Evolutionary conservation across 2,888 invertebrate species (phyloP), one percentile per base, ranked within the genome.

Genomic region (Melanostoma scalare): DNA sequence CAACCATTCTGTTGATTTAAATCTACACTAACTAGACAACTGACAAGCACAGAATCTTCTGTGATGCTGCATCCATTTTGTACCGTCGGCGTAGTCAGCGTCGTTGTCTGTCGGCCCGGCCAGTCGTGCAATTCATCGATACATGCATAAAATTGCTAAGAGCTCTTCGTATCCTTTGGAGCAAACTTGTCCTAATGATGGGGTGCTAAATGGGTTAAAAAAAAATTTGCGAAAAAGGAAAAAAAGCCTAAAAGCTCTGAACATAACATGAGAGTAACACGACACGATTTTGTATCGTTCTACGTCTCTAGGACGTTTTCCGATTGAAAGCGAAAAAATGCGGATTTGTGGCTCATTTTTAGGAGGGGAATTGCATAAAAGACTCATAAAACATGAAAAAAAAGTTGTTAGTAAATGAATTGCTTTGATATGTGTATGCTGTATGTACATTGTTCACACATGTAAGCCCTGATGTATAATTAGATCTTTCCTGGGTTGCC

Each of bases 151-250:
- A 72, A 72, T 76, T 72, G 81, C 42, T 72, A 58, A 76, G 40
- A 76, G 76, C 65, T 72, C 44, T 69, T 75, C 71, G 67, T 48
- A 67, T 76, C 81, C 80, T 56, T 77, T 73, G 76, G 81, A 71
- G 72, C 50, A 73, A 72, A 82, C 68, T 73, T 82, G 77, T 73
- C 58, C 82, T 82, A 82, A 82, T 82, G 82, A 82, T 76, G 61
- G 56, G 3, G 55, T 72, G 55, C 10, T 65, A 35, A 58, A 67
- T 35, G 20, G 20, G 20, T 20, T 20, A 74, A 73, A 74, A 56
- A 42, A 46, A 46, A 20, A 35, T 20, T 30, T 9, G 36, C 20
- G 65, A 72, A 78, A 72, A 56, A 58, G 35, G 44, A 56, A 46
- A 55, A 50, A 58, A 42, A 8, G 42, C 33, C 36, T 38, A 36